A percentile compares a stretch with the other conserved stretches of the same genome.
Conservation (phyloP, 2,888 invertebrate genomes). For the Cheilosia vulpina region DNA sequence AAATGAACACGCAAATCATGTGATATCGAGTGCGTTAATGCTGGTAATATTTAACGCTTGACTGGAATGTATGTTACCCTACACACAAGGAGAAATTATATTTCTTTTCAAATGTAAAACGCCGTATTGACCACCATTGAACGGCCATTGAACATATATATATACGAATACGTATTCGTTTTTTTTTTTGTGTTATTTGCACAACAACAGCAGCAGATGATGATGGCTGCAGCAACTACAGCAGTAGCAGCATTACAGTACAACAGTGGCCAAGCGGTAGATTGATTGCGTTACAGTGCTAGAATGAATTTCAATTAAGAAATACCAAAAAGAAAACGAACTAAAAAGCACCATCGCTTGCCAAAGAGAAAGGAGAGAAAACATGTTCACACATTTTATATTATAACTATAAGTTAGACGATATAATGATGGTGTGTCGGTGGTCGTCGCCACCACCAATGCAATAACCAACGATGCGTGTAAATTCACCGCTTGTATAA, state of each 20-base stretch:
- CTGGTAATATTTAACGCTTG: constrained; percentile 51
- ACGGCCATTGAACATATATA: constrained; percentile 13
- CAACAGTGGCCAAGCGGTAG: constrained; percentile 57
- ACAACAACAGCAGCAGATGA: constrained; percentile 35
- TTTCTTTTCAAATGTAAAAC: constrained; percentile 21
- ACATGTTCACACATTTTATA: constrained; percentile 72
- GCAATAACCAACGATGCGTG: constrained; percentile 70
- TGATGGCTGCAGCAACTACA: constrained; percentile 17
- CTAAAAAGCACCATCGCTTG: constrained; percentile 42
- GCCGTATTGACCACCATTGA: constrained; percentile 52
- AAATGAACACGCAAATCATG: constrained; percentile 9
- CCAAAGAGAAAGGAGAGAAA: constrained; percentile 73
- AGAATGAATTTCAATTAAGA: constrained; percentile 73
- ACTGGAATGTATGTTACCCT: constrained; percentile 29
- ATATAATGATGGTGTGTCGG: constrained; percentile 53
- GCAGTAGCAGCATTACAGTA: constrained; percentile 20
- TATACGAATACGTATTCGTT: neutral
- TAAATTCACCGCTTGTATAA: constrained; percentile 72
- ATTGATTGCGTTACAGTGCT: constrained; percentile 66
- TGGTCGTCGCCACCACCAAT: constrained; percentile 45
- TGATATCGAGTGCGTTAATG: constrained; percentile 45
- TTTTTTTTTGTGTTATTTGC: constrained; percentile 9
- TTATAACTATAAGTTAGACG: constrained; percentile 53
- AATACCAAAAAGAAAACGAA: constrained; percentile 44
- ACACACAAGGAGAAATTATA: constrained; percentile 35